These are phyloP conservation scores for Sinodicranocentrus sp. DNA, from an alignment of 2,888 invertebrate genomes.

Conservation along the genomic window DNA sequence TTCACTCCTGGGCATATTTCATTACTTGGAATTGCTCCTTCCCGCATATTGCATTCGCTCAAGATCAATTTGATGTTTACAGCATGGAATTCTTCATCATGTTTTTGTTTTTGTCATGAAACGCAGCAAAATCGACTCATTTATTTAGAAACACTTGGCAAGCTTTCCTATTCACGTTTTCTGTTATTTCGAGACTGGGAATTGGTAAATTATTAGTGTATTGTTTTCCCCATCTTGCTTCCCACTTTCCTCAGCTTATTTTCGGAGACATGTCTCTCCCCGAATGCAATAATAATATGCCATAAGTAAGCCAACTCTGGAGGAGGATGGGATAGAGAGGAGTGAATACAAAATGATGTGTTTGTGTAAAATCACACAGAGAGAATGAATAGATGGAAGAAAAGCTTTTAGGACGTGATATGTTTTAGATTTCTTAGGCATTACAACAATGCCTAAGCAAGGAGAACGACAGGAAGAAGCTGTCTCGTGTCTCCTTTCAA, in stretches of 20 bases:
- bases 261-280: conserved; percentile 18
- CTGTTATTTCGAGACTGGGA: conserved; percentile 60
- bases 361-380: conserved; percentile 61
- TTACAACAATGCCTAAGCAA: conserved; percentile 1
- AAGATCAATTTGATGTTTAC: conserved; percentile 4
- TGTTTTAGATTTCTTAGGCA: conserved; percentile 28
- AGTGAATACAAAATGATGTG: conserved; percentile 57
- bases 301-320: conserved; percentile 5
- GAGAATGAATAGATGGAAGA: conserved; percentile 53
- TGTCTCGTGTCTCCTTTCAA: conserved; percentile 58
- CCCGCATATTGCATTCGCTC: not conserved
- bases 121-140: conserved; percentile 47
- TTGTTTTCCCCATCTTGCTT: conserved; percentile 49
- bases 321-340: conserved; percentile 7
- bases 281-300: conserved; percentile 32
- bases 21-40: conserved; percentile 1
- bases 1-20: conserved; percentile 41
- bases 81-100: conserved; percentile 7
- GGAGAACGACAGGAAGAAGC: conserved; percentile 59
- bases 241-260: conserved; percentile 36
- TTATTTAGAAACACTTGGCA: conserved; percentile 45
- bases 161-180: conserved; percentile 15
- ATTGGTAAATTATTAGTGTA: conserved; percentile 64
- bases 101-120: conserved; percentile 50
- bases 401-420: conserved; percentile 59